Percentiles rank a stretch among this genome's conserved stretches.
Evolutionary conservation across 2,113 vertebrate genomes (phyloP).

Genomic region (Axis porcinus): DNA sequence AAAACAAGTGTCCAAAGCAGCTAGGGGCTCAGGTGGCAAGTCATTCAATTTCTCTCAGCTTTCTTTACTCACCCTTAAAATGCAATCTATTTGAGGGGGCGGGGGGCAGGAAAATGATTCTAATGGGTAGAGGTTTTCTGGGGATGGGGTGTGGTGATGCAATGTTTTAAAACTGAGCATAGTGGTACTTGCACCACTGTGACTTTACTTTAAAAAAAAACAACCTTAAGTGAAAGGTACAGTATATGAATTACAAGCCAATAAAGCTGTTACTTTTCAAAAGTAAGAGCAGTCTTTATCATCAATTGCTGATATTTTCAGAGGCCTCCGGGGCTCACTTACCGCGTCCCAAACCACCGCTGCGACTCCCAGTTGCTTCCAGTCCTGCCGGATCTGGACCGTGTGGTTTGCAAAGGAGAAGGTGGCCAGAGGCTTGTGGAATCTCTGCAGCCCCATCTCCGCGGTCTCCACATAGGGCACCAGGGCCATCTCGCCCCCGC

Average conservation of each 20-base stretch:
- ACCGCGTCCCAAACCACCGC: constrained; percentile 98
- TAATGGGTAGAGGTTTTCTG: background rate
- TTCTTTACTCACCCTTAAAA: background rate
- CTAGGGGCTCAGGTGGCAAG: background rate
- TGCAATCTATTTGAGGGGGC: no score
- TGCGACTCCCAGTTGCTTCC: constrained; percentile 91
- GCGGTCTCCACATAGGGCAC: constrained; percentile 86
- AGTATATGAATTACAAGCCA: background rate
- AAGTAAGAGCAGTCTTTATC: background rate
- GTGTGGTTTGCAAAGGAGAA: constrained; percentile 86
- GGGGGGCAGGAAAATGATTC: background rate
- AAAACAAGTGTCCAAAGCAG: background rate
- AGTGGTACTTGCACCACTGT: background rate
- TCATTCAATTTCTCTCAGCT: background rate
- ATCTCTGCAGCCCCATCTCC: constrained; percentile 81
- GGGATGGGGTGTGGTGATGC: background rate
- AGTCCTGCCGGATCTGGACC: constrained; percentile 89
- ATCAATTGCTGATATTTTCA: background rate
- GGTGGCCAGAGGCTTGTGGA: constrained; percentile 85
- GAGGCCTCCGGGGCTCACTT: constrained; percentile 47
- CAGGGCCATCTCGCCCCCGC: constrained; percentile 85
- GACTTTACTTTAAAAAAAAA: background rate
- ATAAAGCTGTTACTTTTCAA: background rate
- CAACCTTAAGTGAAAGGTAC: background rate
- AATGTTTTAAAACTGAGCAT: background rate